Percentiles rank a stretch among this genome's conserved stretches.
Conservation (phyloP, 2,888 invertebrate species). For the Rhingia rostrata region DNA sequence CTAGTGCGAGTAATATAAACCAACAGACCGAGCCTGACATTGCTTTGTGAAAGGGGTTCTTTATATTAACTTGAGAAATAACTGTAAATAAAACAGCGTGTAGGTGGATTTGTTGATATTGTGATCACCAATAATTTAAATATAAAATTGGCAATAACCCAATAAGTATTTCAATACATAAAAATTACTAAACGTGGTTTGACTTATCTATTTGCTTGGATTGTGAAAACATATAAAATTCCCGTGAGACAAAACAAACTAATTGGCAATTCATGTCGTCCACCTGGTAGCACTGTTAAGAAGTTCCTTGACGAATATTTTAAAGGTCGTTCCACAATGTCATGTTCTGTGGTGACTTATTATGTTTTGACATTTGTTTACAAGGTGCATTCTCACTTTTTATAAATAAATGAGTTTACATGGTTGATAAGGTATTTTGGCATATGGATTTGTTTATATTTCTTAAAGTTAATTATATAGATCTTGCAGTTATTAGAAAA, state of each 20-base stretch:
- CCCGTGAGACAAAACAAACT: slow-evolving; percentile 14
- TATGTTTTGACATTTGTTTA: slow-evolving; percentile 29
- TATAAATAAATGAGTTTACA: neutral
- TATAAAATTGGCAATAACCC: slow-evolving; percentile 46
- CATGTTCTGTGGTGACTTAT: slow-evolving; percentile 38
- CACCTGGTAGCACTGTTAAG: slow-evolving; percentile 43
- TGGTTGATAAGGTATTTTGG: too few relatives aligned
- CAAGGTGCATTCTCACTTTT: neutral
- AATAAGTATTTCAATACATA: slow-evolving; percentile 36
- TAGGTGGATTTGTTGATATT: neutral
- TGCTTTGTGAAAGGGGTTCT: neutral
- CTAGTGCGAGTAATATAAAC: neutral
- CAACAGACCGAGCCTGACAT: slow-evolving; percentile 5
- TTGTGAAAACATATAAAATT: slow-evolving; percentile 35
- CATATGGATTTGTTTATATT: too few relatives aligned
- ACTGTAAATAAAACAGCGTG: neutral
- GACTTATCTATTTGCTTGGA: slow-evolving; percentile 35
- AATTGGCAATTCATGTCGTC: slow-evolving; percentile 64
- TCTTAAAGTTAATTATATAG: too few relatives aligned
- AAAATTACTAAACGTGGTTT: slow-evolving; percentile 48
- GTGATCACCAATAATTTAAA: slow-evolving; percentile 13
- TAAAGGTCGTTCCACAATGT: slow-evolving; percentile 61
- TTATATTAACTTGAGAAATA: slow-evolving; percentile 1
- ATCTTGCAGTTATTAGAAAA: too few relatives aligned
- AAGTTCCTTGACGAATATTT: slow-evolving; percentile 64